Conservation (phyloP, 2,888 invertebrate genomes). For the Coleophora flavipennella region DNA sequence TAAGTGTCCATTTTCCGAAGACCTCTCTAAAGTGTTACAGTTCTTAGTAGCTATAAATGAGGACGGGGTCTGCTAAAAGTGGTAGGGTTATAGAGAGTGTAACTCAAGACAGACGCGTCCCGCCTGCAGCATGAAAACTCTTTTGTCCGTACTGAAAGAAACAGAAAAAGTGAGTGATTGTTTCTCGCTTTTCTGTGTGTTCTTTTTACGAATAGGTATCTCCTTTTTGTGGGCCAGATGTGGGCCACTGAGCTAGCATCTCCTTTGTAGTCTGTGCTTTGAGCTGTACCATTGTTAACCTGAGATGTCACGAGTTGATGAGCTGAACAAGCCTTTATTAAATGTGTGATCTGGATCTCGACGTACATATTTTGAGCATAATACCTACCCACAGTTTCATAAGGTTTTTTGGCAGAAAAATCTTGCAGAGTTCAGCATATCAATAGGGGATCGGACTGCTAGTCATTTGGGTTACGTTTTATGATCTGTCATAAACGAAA, state of each 20-base stretch:
- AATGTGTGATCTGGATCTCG: no score
- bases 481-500: no score
- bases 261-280: not conserved
- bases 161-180: slow-evolving; percentile 57
- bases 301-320: no score
- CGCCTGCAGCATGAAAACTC: slow-evolving; percentile 45
- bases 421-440: no score
- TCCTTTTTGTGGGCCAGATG: not conserved
- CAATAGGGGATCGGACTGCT: no score
- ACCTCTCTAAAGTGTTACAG: slow-evolving; percentile 9
- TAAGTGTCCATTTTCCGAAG: slow-evolving; percentile 41
- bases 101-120: slow-evolving; percentile 39
- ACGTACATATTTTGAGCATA: no score
- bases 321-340: no score
- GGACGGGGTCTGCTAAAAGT: slow-evolving; percentile 27
- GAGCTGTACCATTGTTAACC: no score
- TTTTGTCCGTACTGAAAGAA: slow-evolving; percentile 45
- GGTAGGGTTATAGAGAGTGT: slow-evolving; percentile 37
- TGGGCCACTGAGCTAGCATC: not conserved
- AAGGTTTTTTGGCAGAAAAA: no score
- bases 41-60: slow-evolving; percentile 1
- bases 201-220: slow-evolving; percentile 15
- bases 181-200: slow-evolving; percentile 42
- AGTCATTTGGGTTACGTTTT: no score
- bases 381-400: no score